These are phyloP conservation scores for Tachysurus fulvidraco DNA, from an alignment of 2,113 vertebrate genomes.

Conservation along the genomic window DNA sequence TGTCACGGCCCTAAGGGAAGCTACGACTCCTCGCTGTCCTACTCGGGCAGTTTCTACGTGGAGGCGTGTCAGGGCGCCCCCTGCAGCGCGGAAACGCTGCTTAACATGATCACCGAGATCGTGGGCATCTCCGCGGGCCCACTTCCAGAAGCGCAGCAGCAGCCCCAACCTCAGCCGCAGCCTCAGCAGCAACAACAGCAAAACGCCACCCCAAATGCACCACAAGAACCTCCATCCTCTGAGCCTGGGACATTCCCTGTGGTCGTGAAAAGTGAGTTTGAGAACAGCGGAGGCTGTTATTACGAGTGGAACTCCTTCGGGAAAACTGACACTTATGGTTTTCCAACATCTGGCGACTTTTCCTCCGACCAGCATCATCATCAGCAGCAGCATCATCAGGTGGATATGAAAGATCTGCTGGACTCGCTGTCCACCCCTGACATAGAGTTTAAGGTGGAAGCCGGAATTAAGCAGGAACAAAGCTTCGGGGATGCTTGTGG, in stretches of 20 bases:
- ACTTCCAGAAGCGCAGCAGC: conserved; percentile 78
- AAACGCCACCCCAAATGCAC: conserved; percentile 57
- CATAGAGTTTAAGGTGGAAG: conserved; percentile 77
- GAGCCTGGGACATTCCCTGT: conserved; percentile 82
- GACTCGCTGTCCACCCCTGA: conserved; percentile 75
- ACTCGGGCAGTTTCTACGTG: conserved; percentile 97
- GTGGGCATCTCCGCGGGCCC: conserved; percentile 89
- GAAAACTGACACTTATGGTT: conserved; percentile 75
- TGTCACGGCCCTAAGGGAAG: conserved; percentile 78
- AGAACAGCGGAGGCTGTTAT: conserved; percentile 71
- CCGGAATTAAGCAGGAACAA: conserved; percentile 76
- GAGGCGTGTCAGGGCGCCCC: conserved; percentile 88
- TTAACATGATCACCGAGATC: conserved; percentile 97
- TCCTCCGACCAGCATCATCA: conserved; percentile 66
- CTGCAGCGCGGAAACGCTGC: conserved; percentile 91
- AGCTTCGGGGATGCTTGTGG: conserved; percentile 75
- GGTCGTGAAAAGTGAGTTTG: conserved; percentile 83
- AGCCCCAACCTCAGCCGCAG: conserved; percentile 73
- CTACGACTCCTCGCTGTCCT: conserved; percentile 86
- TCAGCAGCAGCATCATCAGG: conserved; percentile 52
- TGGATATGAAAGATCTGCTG: conserved; percentile 79
- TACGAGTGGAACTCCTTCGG: conserved; percentile 84
- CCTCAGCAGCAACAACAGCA: conserved; percentile 68
- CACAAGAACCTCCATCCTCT: conserved; percentile 75
- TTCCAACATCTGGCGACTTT: conserved; percentile 75